Percentiles rank a stretch among this genome's conserved stretches.
These are phyloP conservation scores for Planiliza haematocheilus DNA, from an alignment of 2,113 vertebrate species.

Conservation along the genomic window DNA sequence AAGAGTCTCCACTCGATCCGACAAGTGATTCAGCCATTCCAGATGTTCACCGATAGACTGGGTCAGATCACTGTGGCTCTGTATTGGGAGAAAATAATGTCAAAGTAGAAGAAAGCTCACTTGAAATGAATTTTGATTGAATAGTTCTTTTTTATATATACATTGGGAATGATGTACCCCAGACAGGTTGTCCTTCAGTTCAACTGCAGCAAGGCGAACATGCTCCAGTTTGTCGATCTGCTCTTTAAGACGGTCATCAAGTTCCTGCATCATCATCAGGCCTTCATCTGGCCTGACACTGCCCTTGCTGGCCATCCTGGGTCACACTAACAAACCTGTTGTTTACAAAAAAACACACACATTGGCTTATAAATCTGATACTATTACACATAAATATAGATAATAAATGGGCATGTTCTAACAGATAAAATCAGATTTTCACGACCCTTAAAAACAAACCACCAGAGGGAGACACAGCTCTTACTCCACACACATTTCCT, in stretches of 20 bases:
- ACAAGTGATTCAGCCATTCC: constrained; percentile 80
- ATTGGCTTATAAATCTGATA: neutral
- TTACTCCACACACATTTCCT: neutral
- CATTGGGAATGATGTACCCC: constrained; percentile 49
- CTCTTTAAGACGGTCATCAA: constrained; percentile 83
- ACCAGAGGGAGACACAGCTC: constrained; percentile 32
- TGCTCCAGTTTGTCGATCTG: constrained; percentile 85
- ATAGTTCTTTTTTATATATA: neutral
- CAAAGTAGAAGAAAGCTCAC: neutral
- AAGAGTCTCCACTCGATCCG: constrained; percentile 82
- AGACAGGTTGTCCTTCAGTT: constrained; percentile 77
- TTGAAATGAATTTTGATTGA: neutral
- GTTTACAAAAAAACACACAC: neutral
- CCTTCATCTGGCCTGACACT: constrained; percentile 69
- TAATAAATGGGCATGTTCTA: neutral
- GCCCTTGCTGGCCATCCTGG: constrained; percentile 66
- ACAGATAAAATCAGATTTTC: neutral
- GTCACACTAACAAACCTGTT: constrained; percentile 6
- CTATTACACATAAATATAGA: too few species aligned
- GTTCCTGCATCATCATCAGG: constrained; percentile 85
- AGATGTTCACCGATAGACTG: constrained; percentile 80
- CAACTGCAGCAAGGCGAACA: constrained; percentile 75
- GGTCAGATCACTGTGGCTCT: constrained; percentile 75
- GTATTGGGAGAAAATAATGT: neutral
- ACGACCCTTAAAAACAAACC: neutral